Conservation (phyloP, 1,140 invertebrate species). For the Alviniconcha marisindica region DNA sequence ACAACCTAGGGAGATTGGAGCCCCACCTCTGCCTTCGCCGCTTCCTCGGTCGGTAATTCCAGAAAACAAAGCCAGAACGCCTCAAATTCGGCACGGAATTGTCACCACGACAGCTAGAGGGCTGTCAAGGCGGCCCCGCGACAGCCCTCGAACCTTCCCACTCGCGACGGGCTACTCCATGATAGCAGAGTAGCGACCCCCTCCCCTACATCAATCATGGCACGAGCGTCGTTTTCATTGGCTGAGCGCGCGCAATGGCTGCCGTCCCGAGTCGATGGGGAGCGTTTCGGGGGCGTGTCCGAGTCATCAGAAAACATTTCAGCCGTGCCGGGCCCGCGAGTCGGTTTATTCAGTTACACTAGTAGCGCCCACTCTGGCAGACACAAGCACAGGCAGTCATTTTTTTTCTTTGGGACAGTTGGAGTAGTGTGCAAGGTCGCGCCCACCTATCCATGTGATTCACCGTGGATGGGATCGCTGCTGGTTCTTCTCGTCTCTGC, state of each 20-base stretch:
- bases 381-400: no score
- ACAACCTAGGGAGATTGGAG: neutral
- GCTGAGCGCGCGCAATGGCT: constrained; percentile 12
- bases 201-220: constrained; percentile 33
- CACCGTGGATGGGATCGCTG: no score
- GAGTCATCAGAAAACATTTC: constrained; percentile 12
- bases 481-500: no score
- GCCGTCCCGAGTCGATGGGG: neutral
- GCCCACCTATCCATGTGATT: no score
- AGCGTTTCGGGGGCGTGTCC: neutral
- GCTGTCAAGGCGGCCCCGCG: neutral
- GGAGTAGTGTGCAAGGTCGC: no score
- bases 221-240: constrained; percentile 22
- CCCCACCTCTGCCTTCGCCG: neutral
- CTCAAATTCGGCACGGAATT: neutral
- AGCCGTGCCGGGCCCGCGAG: constrained; percentile 8
- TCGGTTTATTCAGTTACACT: constrained; percentile 19
- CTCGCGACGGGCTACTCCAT: no score
- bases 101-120: constrained; percentile 8
- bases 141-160: neutral
- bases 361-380: no score
- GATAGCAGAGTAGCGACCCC: neutral
- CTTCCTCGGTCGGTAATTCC: constrained; percentile 13
- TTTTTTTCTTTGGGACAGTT: no score
- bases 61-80: constrained; percentile 21